phyloP scores from a whole-genome alignment of 2,888 invertebrate species.

The Limenitis camilla region DNA sequence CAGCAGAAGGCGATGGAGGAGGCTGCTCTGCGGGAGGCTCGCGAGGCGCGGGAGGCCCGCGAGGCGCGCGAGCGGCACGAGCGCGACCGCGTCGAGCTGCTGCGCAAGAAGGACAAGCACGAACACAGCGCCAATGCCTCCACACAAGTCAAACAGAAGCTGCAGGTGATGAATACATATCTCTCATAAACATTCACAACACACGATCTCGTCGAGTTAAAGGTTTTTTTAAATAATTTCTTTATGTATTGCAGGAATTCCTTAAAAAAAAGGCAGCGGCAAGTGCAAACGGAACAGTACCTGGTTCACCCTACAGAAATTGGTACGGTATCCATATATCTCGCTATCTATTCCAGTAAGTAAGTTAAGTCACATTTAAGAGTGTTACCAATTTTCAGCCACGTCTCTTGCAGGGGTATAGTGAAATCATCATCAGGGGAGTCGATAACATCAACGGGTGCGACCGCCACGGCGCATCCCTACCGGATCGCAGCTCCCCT shows the following conservation, averaged over 20 bases:
- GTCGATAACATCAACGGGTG: conserved; percentile 73
- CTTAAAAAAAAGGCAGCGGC: conserved; percentile 86
- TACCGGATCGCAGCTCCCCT: conserved; percentile 80
- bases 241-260: conserved; percentile 76
- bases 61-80: conserved; percentile 81
- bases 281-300: conserved; percentile 80
- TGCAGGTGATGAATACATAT: neutral
- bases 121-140: conserved; percentile 98
- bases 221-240: no score
- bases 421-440: conserved; percentile 79
- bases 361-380: neutral
- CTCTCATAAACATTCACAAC: no score
- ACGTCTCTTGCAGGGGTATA: conserved; percentile 65
- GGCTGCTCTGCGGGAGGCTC: conserved; percentile 86
- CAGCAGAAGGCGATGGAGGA: conserved; percentile 89
- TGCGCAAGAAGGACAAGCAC: conserved; percentile 94
- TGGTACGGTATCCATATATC: conserved; percentile 71
- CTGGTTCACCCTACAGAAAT: conserved; percentile 83
- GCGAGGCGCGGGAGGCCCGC: conserved; percentile 82
- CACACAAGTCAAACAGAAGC: conserved; percentile 95
- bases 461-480: conserved; percentile 78
- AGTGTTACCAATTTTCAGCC: neutral
- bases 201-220: no score
- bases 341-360: neutral
- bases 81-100: conserved; percentile 86